Evolutionary conservation across 2,113 vertebrate species (phyloP).

Genomic region (Platanista minor): DNA sequence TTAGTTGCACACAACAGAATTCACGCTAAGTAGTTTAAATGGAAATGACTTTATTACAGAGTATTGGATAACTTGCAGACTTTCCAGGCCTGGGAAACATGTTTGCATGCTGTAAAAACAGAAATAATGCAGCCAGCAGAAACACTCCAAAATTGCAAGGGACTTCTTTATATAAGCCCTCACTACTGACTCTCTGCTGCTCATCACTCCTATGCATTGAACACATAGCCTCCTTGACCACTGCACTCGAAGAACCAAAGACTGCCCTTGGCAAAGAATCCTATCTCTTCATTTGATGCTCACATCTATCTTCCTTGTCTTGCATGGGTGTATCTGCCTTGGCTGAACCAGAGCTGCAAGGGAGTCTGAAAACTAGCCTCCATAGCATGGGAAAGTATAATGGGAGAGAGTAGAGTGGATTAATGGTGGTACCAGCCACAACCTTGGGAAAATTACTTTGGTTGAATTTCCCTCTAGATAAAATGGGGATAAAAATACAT

Average conservation of each 20-base stretch:
- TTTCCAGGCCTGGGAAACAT: background rate
- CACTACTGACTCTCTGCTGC: background rate
- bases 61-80: background rate
- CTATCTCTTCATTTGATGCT: background rate
- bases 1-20: background rate
- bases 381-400: background rate
- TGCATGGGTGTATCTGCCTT: background rate
- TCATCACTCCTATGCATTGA: background rate
- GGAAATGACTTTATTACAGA: background rate
- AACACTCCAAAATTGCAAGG: background rate
- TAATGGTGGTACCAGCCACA: background rate
- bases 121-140: background rate
- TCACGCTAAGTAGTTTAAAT: background rate
- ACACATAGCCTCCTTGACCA: background rate
- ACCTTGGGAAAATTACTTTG: background rate
- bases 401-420: background rate
- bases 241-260: background rate
- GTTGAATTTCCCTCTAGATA: background rate
- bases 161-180: background rate
- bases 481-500: background rate
- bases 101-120: background rate
- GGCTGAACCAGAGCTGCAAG: background rate
- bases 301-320: background rate
- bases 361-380: background rate
- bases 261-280: background rate